phyloP scores from a whole-genome alignment of 2,797 vertebrate genomes.

The Pteropus rufus region DNA sequence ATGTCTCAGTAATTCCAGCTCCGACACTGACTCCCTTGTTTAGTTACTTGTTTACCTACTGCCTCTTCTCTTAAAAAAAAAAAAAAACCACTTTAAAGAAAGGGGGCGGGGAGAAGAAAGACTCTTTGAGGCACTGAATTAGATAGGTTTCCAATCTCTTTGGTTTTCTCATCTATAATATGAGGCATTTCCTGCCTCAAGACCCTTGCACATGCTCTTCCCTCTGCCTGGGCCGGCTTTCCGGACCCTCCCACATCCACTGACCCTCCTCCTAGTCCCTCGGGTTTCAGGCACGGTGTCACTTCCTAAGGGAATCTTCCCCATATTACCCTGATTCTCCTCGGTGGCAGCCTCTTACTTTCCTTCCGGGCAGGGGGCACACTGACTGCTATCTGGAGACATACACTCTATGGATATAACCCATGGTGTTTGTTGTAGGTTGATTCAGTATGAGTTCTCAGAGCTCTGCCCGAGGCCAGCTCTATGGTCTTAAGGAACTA shows the following conservation, averaged over 20 bases:
- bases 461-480: not conserved
- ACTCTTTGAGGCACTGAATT: not conserved
- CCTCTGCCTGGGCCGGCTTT: not conserved
- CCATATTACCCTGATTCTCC: no score
- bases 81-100: not conserved
- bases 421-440: not conserved
- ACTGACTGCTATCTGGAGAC: not conserved
- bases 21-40: not conserved
- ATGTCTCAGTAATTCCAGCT: not conserved
- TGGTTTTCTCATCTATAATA: not conserved
- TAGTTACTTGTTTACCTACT: not conserved
- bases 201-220: not conserved
- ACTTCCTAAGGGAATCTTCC: not conserved
- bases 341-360: not conserved
- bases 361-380: not conserved
- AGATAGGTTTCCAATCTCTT: not conserved
- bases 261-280: not conserved
- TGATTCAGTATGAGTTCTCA: not conserved
- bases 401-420: accelerated
- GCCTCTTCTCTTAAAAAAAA: not conserved
- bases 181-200: not conserved
- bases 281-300: not conserved
- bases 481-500: not conserved
- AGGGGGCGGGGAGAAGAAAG: not conserved
- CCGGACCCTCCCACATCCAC: not conserved